Conservation (phyloP, 2,797 vertebrate species). For the Tokudaia tokunoshimensis region DNA sequence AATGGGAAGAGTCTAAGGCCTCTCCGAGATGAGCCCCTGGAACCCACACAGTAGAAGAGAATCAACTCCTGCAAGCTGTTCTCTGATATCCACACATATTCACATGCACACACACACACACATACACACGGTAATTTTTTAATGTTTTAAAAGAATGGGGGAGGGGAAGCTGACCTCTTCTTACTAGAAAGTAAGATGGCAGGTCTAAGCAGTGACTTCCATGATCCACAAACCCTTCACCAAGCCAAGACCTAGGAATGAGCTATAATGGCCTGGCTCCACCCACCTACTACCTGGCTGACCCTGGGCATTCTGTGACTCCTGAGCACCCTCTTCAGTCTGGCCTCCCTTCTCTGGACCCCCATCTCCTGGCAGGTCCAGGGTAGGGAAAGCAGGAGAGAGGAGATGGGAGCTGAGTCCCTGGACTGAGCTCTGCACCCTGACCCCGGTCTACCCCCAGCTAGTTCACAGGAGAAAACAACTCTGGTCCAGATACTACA, state of each 20-base stretch:
- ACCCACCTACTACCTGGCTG: not conserved
- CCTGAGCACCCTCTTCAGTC: not conserved
- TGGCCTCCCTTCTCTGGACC: not conserved
- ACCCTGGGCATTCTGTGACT: not conserved
- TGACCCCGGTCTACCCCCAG: not conserved
- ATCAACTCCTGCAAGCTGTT: not conserved
- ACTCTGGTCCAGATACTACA: not conserved
- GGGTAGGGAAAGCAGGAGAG: accelerated
- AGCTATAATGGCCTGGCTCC: accelerated
- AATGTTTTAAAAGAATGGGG: not conserved
- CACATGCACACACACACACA: no score
- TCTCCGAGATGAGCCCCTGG: no score
- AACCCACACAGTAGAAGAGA: not conserved
- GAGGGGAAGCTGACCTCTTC: accelerated
- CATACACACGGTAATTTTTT: not conserved
- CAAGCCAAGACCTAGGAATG: accelerated
- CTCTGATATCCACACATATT: not conserved
- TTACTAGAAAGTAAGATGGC: not conserved
- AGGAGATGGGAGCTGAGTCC: not conserved
- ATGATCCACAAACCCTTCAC: not conserved
- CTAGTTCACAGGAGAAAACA: accelerated
- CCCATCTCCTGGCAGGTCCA: no score
- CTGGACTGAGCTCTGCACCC: no score
- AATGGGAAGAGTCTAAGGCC: accelerated
- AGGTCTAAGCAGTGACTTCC: not conserved